Evolutionary conservation across 2,888 invertebrate genomes (phyloP).

Genomic region (Penaeus monodon): DNA sequence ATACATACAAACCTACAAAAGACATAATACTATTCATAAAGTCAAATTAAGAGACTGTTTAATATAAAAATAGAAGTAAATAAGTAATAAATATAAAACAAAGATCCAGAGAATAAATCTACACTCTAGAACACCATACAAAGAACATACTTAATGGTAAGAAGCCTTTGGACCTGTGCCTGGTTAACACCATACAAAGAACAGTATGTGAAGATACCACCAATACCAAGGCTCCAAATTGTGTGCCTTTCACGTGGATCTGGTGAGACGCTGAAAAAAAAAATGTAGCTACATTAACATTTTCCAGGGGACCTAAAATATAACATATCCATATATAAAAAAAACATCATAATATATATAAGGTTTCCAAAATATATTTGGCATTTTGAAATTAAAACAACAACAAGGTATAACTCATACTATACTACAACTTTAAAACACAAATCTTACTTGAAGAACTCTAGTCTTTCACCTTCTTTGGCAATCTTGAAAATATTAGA

Average conservation of each 20-base stretch:
- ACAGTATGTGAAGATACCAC: slow-evolving; percentile 84
- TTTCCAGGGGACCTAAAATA: neutral
- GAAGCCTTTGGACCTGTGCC: slow-evolving; percentile 77
- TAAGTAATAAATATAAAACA: too few relatives aligned
- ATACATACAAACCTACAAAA: too few relatives aligned
- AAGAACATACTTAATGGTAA: slow-evolving; percentile 68
- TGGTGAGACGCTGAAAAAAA: slow-evolving; percentile 76
- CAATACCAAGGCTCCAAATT: slow-evolving; percentile 84
- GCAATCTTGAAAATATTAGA: slow-evolving; percentile 81
- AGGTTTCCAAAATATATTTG: too few relatives aligned
- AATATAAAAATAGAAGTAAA: too few relatives aligned
- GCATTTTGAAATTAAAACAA: too few relatives aligned
- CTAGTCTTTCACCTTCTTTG: slow-evolving; percentile 78
- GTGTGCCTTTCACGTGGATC: slow-evolving; percentile 88
- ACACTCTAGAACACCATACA: neutral
- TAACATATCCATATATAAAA: too few relatives aligned
- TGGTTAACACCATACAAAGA: slow-evolving; percentile 90
- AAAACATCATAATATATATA: too few relatives aligned
- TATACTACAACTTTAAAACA: neutral
- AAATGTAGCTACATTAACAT: neutral
- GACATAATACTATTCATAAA: too few relatives aligned
- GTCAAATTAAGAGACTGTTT: too few relatives aligned
- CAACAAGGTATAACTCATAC: too few relatives aligned
- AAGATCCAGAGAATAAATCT: too few relatives aligned
- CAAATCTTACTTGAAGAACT: slow-evolving; percentile 71